phyloP scores from a whole-genome alignment of 1,140 invertebrate genomes.

The Brachionus angularis region DNA sequence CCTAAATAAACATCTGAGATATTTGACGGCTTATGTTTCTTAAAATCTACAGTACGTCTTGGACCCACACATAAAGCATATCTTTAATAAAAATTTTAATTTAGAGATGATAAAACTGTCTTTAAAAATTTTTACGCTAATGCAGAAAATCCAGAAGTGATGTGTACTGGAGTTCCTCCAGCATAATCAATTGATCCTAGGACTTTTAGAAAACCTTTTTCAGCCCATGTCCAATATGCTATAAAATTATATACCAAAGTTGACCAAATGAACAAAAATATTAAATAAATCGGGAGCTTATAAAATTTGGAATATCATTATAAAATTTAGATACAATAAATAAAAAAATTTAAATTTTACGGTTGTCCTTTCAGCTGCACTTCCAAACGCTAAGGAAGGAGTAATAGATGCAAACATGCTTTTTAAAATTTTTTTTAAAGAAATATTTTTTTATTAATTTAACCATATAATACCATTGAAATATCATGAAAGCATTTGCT shows the following conservation, averaged over 20 bases:
- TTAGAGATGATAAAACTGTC: neutral
- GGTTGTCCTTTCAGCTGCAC: neutral
- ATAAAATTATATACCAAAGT: neutral
- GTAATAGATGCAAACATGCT: neutral
- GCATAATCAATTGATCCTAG: constrained; percentile 46
- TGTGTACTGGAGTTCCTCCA: constrained; percentile 47
- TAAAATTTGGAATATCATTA: neutral
- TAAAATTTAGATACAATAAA: neutral
- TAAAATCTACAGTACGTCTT: constrained; percentile 24
- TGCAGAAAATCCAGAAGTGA: constrained; percentile 45
- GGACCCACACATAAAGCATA: constrained; percentile 44
- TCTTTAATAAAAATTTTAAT: neutral
- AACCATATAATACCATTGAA: neutral
- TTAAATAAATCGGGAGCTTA: neutral
- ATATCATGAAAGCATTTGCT: neutral
- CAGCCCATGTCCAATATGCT: neutral
- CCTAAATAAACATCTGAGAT: constrained; percentile 44
- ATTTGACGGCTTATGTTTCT: constrained; percentile 20
- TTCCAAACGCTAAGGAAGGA: neutral
- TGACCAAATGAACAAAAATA: neutral
- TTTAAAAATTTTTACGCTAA: constrained; percentile 11
- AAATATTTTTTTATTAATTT: neutral
- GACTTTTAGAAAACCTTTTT: constrained; percentile 13
- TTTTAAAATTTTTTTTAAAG: neutral
- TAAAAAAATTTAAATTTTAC: neutral